phyloP scores from a whole-genome alignment of 2,888 invertebrate genomes.

The Eilema depressum region DNA sequence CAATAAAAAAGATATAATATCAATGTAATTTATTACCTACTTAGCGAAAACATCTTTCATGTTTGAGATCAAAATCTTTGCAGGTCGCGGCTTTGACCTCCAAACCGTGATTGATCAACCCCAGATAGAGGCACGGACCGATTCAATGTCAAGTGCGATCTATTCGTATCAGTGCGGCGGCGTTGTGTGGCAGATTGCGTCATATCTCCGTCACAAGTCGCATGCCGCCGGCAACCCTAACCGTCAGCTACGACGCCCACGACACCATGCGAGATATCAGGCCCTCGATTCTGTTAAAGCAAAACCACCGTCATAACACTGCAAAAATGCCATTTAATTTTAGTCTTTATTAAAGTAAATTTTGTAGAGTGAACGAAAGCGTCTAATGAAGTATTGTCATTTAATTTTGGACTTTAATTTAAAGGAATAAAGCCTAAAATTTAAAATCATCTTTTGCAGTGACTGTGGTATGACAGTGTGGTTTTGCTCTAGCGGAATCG shows the following conservation, averaged over 20 bases:
- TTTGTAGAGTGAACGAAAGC: too few species aligned
- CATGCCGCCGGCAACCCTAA: constrained; percentile 54
- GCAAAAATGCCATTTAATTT: too few species aligned
- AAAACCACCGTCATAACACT: too few species aligned
- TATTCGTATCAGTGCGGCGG: constrained; percentile 59
- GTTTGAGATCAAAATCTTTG: constrained; percentile 48
- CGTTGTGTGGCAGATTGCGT: constrained; percentile 49
- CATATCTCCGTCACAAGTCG: constrained; percentile 39
- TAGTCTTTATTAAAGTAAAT: too few species aligned
- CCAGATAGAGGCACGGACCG: constrained; percentile 58
- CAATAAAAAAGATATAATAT: constrained; percentile 20
- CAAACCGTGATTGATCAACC: constrained; percentile 58
- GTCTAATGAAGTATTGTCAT: too few species aligned
- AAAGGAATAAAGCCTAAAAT: too few species aligned
- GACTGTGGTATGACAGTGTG: too few species aligned
- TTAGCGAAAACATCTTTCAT: constrained; percentile 41
- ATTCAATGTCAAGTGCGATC: constrained; percentile 68
- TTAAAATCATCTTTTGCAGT: too few species aligned
- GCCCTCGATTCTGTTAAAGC: too few species aligned
- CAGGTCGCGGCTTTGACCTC: constrained; percentile 67
- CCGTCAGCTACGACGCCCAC: constrained; percentile 41
- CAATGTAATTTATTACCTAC: constrained; percentile 31
- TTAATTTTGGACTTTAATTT: too few species aligned
- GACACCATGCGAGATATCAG: constrained; percentile 30
- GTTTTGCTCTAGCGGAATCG: too few species aligned